A percentile compares a stretch with the other conserved stretches of the same genome.
Conservation (phyloP, 2,888 invertebrate species). For the Teleiodes luculella region DNA sequence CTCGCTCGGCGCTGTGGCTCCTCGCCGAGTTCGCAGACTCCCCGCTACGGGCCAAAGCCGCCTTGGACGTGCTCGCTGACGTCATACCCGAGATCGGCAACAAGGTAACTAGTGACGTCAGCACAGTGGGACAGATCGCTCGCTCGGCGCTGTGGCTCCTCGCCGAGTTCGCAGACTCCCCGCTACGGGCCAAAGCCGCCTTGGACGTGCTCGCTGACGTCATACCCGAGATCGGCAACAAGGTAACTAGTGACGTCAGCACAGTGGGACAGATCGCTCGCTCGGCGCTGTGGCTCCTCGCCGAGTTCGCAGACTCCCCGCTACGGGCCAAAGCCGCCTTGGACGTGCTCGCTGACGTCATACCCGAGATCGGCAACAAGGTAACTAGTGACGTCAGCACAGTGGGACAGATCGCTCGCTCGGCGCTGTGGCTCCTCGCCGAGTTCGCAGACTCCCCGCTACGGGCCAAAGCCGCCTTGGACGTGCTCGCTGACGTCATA, state of each 20-base stretch:
- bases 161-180: slow-evolving; percentile 94
- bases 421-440: slow-evolving; percentile 98
- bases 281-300: slow-evolving; percentile 97
- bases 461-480: slow-evolving; percentile 89
- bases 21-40: slow-evolving; percentile 96
- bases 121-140: slow-evolving; percentile 93
- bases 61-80: slow-evolving; percentile 84
- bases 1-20: slow-evolving; percentile 97
- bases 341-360: slow-evolving; percentile 78
- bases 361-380: too few species aligned
- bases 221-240: slow-evolving; percentile 49
- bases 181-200: slow-evolving; percentile 87
- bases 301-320: slow-evolving; percentile 92
- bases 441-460: slow-evolving; percentile 91
- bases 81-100: slow-evolving; percentile 52
- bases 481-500: slow-evolving; percentile 77
- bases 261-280: slow-evolving; percentile 94
- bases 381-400: too few species aligned
- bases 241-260: too few species aligned
- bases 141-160: slow-evolving; percentile 98
- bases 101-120: too few species aligned
- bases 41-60: slow-evolving; percentile 86
- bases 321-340: slow-evolving; percentile 90
- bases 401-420: slow-evolving; percentile 93
- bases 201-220: slow-evolving; percentile 82